Evolutionary conservation across 2,797 vertebrate species (phyloP).

Genomic region (Hoplostethus mediterraneus): DNA sequence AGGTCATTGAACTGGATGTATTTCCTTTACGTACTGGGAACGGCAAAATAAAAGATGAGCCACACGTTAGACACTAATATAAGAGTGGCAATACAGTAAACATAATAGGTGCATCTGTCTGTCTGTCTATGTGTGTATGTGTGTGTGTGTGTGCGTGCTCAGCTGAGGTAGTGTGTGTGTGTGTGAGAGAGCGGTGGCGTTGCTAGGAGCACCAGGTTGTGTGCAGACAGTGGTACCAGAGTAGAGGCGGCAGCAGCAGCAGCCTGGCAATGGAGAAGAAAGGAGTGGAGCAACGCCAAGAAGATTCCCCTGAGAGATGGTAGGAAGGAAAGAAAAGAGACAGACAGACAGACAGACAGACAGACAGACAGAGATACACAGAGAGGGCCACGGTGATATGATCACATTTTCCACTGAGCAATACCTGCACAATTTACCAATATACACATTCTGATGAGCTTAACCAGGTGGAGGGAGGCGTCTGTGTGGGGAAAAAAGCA

Average conservation of each 20-base stretch:
- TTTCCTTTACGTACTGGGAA: constrained; percentile 50
- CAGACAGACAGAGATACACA: constrained; percentile 69
- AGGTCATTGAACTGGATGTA: constrained; percentile 41
- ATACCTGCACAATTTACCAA: constrained; percentile 42
- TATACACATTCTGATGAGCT: constrained; percentile 46
- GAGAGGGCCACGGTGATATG: constrained; percentile 62
- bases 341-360: constrained; percentile 51
- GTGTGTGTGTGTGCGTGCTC: constrained; percentile 6
- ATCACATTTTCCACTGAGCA: constrained; percentile 51
- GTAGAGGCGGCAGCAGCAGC: constrained; percentile 65
- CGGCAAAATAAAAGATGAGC: constrained; percentile 53
- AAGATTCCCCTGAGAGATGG: constrained; percentile 81
- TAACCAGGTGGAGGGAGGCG: background rate
- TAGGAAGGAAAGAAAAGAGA: constrained; percentile 49
- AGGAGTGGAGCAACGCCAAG: constrained; percentile 86
- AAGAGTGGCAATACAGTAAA: constrained; percentile 53
- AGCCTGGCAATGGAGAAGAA: constrained; percentile 82
- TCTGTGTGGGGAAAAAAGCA: background rate
- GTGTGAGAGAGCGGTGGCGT: constrained; percentile 74
- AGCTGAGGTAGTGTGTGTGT: constrained; percentile 36
- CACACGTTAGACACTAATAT: constrained; percentile 50
- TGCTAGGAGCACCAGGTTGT: constrained; percentile 84
- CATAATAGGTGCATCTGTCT: constrained; percentile 16
- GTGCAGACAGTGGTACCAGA: constrained; percentile 77
- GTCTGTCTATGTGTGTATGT: constrained; percentile 32